Percentiles rank a stretch among this genome's conserved stretches.
Conservation (phyloP, 2,797 vertebrate species). For the Pseudopleuronectes americanus region DNA sequence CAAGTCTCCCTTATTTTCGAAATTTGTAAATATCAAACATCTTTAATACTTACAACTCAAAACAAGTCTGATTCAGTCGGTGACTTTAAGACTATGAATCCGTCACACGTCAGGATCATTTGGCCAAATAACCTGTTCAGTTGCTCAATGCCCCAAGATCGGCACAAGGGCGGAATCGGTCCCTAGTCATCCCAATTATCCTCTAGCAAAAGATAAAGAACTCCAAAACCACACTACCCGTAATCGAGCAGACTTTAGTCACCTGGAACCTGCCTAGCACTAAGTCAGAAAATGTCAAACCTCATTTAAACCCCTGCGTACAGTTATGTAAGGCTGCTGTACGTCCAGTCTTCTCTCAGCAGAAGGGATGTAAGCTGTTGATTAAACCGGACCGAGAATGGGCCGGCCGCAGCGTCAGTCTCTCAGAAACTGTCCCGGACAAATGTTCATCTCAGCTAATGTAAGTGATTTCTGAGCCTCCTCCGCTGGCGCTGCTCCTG, state of each 20-base stretch:
- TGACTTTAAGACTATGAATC: no score
- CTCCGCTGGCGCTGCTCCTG: conserved; percentile 26
- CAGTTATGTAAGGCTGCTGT: background rate
- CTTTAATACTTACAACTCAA: no score
- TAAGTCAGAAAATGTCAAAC: background rate
- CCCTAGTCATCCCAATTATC: no score
- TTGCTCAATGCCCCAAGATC: no score
- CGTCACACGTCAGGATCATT: no score
- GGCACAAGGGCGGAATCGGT: no score
- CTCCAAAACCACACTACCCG: no score
- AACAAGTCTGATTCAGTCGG: no score
- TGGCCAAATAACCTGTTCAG: no score
- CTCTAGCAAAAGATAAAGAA: no score
- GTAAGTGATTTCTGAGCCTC: conserved; percentile 42
- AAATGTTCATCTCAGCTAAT: conserved; percentile 27
- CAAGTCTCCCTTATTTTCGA: no score
- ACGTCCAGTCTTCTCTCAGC: background rate
- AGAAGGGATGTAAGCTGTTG: background rate
- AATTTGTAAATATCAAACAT: no score
- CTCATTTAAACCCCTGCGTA: background rate
- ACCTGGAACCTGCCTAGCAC: background rate
- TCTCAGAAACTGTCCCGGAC: background rate
- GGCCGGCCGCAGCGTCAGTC: background rate
- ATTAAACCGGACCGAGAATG: background rate
- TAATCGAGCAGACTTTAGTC: background rate